A percentile compares a stretch with the other conserved stretches of the same genome.
Conservation (phyloP, 2,888 invertebrate species). For the Bedellia somnulentella region DNA sequence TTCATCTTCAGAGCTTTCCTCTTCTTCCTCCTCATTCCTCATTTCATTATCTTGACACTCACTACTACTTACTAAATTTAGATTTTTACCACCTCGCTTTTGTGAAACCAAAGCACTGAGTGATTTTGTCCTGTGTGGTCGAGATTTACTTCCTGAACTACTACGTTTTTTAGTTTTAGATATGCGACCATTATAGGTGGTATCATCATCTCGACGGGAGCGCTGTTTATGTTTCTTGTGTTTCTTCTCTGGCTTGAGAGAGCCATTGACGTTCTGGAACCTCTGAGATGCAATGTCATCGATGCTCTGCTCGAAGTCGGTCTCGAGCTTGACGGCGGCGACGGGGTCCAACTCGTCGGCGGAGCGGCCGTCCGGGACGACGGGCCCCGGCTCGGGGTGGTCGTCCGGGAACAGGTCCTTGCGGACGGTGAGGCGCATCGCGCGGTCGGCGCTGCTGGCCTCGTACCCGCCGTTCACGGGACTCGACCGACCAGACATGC, state of each 20-base stretch:
- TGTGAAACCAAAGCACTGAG: conserved; percentile 30
- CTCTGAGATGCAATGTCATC: conserved; percentile 45
- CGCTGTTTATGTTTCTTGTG: conserved; percentile 40
- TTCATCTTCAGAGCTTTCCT: conserved; percentile 51
- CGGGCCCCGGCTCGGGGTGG: conserved; percentile 21
- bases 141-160: conserved; percentile 21
- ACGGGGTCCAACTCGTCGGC: conserved; percentile 11
- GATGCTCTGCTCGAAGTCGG: conserved; percentile 55
- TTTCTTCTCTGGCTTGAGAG: conserved; percentile 17
- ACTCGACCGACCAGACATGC: conserved; percentile 55
- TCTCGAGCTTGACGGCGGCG: conserved; percentile 49
- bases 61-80: conserved; percentile 56
- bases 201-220: conserved; percentile 31
- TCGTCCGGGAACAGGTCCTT: conserved; percentile 52
- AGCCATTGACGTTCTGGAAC: conserved; percentile 35
- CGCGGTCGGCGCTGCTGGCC: conserved; percentile 27
- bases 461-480: conserved; percentile 53
- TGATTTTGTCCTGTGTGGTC: conserved; percentile 29
- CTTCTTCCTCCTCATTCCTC: conserved; percentile 17
- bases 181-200: background rate
- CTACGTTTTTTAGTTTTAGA: conserved; percentile 38
- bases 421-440: conserved; percentile 47
- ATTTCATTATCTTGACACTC: conserved; percentile 35
- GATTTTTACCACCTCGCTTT: conserved; percentile 57
- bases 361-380: conserved; percentile 27